Conservation (phyloP, 53 echinoderm and acorn worm genomes). For the Echinarachnius parma region DNA sequence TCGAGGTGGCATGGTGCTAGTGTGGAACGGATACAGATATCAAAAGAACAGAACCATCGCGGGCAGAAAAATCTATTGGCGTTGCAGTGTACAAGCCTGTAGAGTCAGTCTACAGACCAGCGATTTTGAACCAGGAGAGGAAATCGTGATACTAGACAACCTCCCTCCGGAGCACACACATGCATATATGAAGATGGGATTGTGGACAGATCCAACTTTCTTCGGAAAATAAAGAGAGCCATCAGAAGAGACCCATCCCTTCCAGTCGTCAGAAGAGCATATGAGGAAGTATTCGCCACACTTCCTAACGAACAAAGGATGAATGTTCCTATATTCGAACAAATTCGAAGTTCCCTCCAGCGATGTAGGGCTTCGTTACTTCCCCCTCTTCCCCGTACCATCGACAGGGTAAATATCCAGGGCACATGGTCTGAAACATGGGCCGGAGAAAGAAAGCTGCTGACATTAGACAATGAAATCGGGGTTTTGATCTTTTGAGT, state of each 20-base stretch:
- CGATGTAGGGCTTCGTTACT: conserved; percentile 10
- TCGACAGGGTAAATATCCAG: not conserved
- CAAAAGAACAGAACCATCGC: not conserved
- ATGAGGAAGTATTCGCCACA: not conserved
- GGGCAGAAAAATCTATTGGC: conserved; percentile 1
- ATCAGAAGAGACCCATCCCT: conserved; percentile 5
- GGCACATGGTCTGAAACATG: not conserved
- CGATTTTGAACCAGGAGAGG: not conserved
- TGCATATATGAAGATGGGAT: not conserved
- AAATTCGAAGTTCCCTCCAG: conserved; percentile 8
- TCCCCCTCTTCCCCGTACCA: not conserved
- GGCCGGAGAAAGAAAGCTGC: conserved; percentile 4
- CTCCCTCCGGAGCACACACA: not conserved
- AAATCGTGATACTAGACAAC: not conserved
- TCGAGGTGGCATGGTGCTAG: conserved; percentile 1
- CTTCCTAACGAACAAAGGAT: not conserved
- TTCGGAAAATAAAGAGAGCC: not conserved
- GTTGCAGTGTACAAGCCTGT: not conserved
- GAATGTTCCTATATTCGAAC: not conserved
- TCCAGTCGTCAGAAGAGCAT: conserved; percentile 3
- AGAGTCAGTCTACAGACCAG: not conserved
- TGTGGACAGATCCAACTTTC: not conserved
- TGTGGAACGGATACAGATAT: conserved; percentile 3
- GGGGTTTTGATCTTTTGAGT: not conserved
- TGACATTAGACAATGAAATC: conserved; percentile 1